Conservation (phyloP, 1,140 invertebrate genomes). For the Anthonomus grandis region DNA sequence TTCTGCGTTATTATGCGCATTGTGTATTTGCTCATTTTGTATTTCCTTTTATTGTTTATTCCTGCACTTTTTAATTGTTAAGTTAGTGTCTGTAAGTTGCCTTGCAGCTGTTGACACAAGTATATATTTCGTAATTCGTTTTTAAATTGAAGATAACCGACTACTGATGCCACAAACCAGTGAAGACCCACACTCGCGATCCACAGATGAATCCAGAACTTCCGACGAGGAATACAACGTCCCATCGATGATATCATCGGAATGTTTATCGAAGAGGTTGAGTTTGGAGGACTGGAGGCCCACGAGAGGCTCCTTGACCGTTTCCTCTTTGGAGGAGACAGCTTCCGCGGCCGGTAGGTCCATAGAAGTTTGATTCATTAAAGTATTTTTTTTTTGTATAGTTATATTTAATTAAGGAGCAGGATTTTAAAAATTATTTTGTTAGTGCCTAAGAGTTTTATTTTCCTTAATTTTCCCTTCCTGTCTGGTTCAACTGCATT, state of each 20-base stretch:
- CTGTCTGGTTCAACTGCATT: not conserved
- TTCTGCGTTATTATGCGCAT: too few species aligned
- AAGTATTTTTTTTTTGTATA: not conserved
- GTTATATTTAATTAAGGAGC: not conserved
- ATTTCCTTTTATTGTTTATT: too few species aligned
- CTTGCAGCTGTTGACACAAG: too few species aligned
- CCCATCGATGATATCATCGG: slow-evolving; percentile 1
- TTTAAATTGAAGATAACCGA: slow-evolving; percentile 7
- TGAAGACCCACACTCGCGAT: slow-evolving; percentile 11
- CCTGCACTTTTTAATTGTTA: too few species aligned
- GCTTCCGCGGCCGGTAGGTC: slow-evolving; percentile 21
- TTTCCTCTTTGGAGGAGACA: slow-evolving; percentile 8
- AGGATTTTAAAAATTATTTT: not conserved
- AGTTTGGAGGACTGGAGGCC: slow-evolving; percentile 25
- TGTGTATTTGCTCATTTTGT: too few species aligned
- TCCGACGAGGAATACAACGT: slow-evolving; percentile 17
- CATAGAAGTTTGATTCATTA: slow-evolving; percentile 19
- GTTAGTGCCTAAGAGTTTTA: not conserved
- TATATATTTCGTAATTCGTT: not conserved
- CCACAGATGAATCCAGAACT: slow-evolving; percentile 20
- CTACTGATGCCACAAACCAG: slow-evolving; percentile 1
- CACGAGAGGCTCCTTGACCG: slow-evolving; percentile 18
- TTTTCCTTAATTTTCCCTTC: not conserved
- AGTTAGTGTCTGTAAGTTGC: too few species aligned
- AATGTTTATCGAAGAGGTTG: slow-evolving; percentile 14